Percentiles rank a stretch among this genome's conserved stretches.
phyloP scores from a whole-genome alignment of 2,113 vertebrate genomes.

The Meles meles region DNA sequence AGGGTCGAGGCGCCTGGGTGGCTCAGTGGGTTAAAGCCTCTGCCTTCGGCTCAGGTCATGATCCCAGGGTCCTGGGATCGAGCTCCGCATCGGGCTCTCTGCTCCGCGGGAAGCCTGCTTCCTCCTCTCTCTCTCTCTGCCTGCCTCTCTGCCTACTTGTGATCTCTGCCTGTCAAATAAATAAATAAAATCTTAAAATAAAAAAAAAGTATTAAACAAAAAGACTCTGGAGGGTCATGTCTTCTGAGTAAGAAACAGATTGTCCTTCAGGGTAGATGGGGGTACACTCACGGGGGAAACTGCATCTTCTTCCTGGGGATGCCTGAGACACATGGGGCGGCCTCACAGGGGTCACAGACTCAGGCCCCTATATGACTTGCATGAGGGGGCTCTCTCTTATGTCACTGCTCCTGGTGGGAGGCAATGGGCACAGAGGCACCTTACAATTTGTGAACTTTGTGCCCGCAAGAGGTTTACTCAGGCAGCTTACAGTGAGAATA shows the following conservation, averaged over 20 bases:
- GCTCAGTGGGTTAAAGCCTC: too few relatives aligned
- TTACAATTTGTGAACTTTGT: neutral
- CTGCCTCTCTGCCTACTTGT: too few relatives aligned
- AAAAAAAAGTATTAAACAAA: too few relatives aligned
- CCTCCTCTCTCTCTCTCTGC: too few relatives aligned
- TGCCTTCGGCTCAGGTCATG: too few relatives aligned
- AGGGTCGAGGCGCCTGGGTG: too few relatives aligned
- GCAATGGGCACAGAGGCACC: neutral
- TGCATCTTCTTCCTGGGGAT: neutral
- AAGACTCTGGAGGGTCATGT: neutral
- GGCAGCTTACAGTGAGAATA: neutral
- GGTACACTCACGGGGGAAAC: neutral
- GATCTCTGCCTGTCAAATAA: too few relatives aligned
- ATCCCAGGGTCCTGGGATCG: too few relatives aligned
- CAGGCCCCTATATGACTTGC: neutral
- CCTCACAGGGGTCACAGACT: neutral
- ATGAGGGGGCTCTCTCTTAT: neutral
- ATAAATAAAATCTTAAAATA: too few relatives aligned
- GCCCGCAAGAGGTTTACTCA: neutral
- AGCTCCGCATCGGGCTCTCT: too few relatives aligned
- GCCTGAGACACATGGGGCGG: neutral
- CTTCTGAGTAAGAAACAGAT: neutral
- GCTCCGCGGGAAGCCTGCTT: too few relatives aligned
- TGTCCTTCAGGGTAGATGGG: neutral
- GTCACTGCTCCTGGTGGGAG: neutral